A percentile compares a stretch with the other conserved stretches of the same genome.
These are phyloP conservation scores for Alouatta palliata DNA, from an alignment of 2,113 vertebrate genomes.

Conservation along the genomic window DNA sequence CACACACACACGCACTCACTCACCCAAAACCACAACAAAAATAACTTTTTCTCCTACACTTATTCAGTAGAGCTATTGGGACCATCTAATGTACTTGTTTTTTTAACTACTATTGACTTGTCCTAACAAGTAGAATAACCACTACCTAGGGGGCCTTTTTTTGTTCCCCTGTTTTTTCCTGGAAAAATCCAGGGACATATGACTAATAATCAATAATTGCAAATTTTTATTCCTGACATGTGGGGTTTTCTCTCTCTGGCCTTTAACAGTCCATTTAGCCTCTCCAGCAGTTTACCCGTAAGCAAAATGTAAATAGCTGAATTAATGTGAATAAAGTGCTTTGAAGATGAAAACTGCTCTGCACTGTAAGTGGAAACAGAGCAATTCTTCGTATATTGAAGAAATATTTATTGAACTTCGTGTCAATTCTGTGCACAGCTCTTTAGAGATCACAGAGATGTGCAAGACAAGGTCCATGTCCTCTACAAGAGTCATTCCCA, in stretches of 20 bases:
- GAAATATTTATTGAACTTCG: conserved; percentile 49
- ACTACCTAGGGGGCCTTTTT: background rate
- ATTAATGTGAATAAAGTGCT: conserved; percentile 69
- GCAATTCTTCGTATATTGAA: conserved; percentile 43
- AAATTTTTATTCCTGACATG: conserved; percentile 52
- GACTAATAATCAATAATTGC: conserved; percentile 40
- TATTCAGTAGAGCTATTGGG: background rate
- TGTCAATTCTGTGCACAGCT: conserved; percentile 23
- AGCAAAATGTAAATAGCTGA: conserved; percentile 70
- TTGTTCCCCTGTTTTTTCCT: background rate
- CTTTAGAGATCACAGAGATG: background rate
- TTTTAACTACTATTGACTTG: conserved; percentile 10
- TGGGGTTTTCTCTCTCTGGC: conserved; percentile 35
- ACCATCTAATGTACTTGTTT: background rate
- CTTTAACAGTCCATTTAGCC: conserved; percentile 59
- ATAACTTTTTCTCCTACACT: background rate
- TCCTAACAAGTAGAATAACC: background rate
- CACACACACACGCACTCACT: background rate
- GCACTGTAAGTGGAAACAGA: background rate
- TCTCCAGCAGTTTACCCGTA: conserved; percentile 31
- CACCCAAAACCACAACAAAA: background rate
- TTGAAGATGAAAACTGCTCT: conserved; percentile 51
- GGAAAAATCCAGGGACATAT: background rate
- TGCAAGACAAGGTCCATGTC: background rate
- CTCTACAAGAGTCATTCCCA: background rate